Evolutionary conservation across 1,140 invertebrate species (phyloP).

Genomic region (Philotrypesis tridentata): DNA sequence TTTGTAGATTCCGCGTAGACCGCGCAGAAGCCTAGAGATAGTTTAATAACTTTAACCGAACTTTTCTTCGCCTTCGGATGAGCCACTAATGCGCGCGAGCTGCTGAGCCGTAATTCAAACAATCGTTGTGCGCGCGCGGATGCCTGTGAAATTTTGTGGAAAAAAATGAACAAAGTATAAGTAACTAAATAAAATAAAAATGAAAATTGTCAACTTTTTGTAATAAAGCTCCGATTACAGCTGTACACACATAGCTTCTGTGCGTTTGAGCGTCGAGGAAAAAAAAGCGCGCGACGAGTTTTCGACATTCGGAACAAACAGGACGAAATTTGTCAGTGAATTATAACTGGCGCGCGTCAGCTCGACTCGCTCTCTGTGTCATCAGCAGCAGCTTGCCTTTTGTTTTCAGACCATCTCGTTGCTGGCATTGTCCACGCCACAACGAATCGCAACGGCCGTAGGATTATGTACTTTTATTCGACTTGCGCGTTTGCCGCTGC

Average conservation of each 20-base stretch:
- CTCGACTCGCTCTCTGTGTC: background rate
- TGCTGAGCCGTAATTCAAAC: too few species aligned
- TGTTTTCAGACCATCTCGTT: constrained; percentile 15
- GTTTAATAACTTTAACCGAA: background rate
- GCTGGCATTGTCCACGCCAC: background rate
- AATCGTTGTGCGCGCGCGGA: too few species aligned
- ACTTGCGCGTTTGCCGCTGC: background rate
- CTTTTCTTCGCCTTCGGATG: background rate
- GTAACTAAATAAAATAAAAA: too few species aligned
- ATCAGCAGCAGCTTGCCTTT: constrained; percentile 28
- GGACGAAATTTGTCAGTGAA: background rate
- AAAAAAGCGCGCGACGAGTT: background rate
- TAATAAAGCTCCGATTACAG: too few species aligned
- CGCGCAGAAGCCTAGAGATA: background rate
- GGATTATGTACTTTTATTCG: constrained; percentile 42
- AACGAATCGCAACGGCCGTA: constrained; percentile 23
- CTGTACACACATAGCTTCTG: too few species aligned
- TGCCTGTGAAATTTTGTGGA: too few species aligned
- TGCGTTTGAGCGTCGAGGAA: background rate
- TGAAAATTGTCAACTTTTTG: too few species aligned
- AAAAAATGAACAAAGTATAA: too few species aligned
- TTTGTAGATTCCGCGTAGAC: background rate
- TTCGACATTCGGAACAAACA: background rate
- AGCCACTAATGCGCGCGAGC: too few species aligned
- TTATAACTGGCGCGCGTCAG: background rate